These are phyloP conservation scores for Allygus modestus DNA, from an alignment of 2,888 invertebrate genomes.

Conservation along the genomic window DNA sequence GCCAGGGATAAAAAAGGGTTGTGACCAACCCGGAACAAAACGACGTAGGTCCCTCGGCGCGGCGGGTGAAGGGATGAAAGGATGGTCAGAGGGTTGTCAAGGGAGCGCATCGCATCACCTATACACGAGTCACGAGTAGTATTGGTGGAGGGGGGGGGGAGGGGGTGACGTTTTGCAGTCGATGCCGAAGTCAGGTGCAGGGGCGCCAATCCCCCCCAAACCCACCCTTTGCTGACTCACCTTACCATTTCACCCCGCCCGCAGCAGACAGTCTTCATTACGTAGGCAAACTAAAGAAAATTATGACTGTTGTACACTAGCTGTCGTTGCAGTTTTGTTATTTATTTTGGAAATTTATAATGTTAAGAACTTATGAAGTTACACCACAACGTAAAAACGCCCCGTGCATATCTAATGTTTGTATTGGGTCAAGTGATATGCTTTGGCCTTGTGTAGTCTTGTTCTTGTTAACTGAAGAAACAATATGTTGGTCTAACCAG, in stretches of 20 bases:
- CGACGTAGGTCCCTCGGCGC: neutral
- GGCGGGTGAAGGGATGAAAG: neutral
- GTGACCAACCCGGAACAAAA: neutral
- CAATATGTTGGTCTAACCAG: no score
- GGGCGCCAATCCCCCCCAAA: slow-evolving; percentile 5
- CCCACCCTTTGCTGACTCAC: slow-evolving; percentile 15
- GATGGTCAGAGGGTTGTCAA: neutral
- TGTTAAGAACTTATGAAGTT: no score
- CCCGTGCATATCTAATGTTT: no score
- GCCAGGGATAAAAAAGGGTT: no score
- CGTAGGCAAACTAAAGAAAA: neutral
- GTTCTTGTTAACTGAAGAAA: no score
- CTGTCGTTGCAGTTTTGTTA: no score
- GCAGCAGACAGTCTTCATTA: neutral
- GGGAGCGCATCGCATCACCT: neutral
- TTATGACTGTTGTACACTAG: no score
- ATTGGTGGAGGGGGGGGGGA: slow-evolving; percentile 46
- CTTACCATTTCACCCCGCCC: neutral
- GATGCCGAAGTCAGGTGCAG: slow-evolving; percentile 12
- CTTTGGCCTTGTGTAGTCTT: no score
- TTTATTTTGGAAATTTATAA: no score
- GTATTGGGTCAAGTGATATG: no score
- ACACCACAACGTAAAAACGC: no score
- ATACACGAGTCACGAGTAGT: slow-evolving; percentile 23
- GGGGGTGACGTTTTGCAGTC: slow-evolving; percentile 64